These are phyloP conservation scores for Apotomis turbidana DNA, from an alignment of 2,888 invertebrate species.

Conservation along the genomic window DNA sequence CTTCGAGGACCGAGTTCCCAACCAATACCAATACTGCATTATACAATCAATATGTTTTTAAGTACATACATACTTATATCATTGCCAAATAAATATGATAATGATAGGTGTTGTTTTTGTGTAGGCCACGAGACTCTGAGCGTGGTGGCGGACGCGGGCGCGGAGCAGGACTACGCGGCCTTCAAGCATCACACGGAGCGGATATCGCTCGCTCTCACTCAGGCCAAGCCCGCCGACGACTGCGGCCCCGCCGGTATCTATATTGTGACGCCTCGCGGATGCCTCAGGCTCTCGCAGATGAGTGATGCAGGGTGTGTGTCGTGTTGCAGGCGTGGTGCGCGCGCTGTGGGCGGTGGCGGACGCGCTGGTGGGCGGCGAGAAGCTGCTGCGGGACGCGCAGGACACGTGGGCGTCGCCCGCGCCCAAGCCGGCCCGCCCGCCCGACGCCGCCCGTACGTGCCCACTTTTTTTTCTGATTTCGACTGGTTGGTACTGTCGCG, in stretches of 20 bases:
- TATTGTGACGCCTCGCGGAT: constrained; percentile 7
- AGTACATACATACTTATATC: no score
- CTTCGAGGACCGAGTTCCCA: no score
- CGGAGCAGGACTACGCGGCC: constrained; percentile 86
- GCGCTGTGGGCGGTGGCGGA: constrained; percentile 75
- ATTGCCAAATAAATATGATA: not conserved
- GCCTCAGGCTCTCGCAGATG: no score
- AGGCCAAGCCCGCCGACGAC: constrained; percentile 85
- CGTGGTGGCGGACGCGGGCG: constrained; percentile 84
- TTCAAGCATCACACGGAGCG: constrained; percentile 93
- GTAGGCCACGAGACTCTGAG: constrained; percentile 91
- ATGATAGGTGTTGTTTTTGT: not conserved
- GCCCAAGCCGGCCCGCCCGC: constrained; percentile 51
- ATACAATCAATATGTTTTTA: no score
- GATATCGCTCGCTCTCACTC: constrained; percentile 89
- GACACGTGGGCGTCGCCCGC: constrained; percentile 70
- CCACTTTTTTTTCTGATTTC: not conserved
- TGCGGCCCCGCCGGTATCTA: constrained; percentile 62
- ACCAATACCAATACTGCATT: no score
- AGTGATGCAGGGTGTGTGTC: no score
- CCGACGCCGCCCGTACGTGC: constrained; percentile 56
- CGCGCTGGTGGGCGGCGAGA: constrained; percentile 71
- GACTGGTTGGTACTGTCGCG: no score
- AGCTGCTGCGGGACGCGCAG: constrained; percentile 76
- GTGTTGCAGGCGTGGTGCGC: constrained; percentile 67